phyloP scores from a whole-genome alignment of 2,797 vertebrate species.

The Lagocephalus sceleratus region DNA sequence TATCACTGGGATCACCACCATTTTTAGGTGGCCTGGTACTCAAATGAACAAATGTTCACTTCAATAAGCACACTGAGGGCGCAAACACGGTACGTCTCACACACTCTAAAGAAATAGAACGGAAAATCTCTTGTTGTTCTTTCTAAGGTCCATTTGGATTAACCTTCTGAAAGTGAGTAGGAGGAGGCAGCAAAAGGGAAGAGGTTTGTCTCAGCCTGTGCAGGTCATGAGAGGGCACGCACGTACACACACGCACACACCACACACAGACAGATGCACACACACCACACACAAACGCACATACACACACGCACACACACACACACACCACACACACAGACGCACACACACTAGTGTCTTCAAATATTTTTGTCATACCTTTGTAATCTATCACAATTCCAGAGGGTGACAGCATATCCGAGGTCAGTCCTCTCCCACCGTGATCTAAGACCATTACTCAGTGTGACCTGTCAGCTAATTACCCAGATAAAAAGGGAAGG shows the following conservation, averaged over 20 bases:
- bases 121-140: too few species aligned
- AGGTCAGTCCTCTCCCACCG: constrained; percentile 54
- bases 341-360: constrained; percentile 22
- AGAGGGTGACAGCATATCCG: constrained; percentile 35
- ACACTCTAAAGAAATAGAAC: too few species aligned
- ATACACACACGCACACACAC: constrained; percentile 6
- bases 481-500: constrained; percentile 15
- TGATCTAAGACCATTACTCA: constrained; percentile 60
- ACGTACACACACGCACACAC: constrained; percentile 1
- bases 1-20: too few species aligned
- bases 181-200: neutral
- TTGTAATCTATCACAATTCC: constrained; percentile 26
- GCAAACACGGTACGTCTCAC: too few species aligned
- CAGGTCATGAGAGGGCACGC: constrained; percentile 36
- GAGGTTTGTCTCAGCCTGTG: constrained; percentile 52
- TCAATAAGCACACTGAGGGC: too few species aligned
- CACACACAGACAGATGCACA: too few species aligned
- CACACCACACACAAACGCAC: neutral
- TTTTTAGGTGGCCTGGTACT: too few species aligned
- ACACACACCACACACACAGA: constrained; percentile 20
- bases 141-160: constrained; percentile 19
- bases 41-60: too few species aligned
- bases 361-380: constrained; percentile 21
- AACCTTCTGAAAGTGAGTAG: constrained; percentile 40
- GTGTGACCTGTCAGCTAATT: constrained; percentile 55